Evolutionary conservation across 2,888 invertebrate genomes (phyloP).

Genomic region (Cataglyphis rosenhaueri): DNA sequence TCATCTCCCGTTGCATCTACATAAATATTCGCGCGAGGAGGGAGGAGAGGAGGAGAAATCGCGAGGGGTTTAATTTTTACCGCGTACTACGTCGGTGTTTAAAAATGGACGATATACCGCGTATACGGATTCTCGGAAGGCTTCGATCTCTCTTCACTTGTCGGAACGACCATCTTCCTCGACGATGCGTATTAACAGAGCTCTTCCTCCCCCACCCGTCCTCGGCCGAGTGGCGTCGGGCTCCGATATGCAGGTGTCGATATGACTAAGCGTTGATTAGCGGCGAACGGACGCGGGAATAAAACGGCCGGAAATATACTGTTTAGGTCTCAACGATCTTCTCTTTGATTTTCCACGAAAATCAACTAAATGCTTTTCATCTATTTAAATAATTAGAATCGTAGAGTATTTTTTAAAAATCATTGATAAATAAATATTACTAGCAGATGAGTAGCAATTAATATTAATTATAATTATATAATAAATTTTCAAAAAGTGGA

Average conservation of each 20-base stretch:
- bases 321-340: conserved; percentile 41
- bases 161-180: conserved; percentile 59
- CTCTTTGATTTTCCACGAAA: conserved; percentile 19
- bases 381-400: background rate
- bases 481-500: background rate
- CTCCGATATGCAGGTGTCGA: conserved; percentile 60
- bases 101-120: conserved; percentile 78
- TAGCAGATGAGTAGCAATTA: background rate
- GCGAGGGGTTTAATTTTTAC: conserved; percentile 78
- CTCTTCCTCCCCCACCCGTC: background rate
- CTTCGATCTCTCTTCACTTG: conserved; percentile 43
- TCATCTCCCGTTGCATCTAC: conserved; percentile 77
- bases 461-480: background rate
- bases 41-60: background rate
- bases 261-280: conserved; percentile 70
- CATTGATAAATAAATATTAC: background rate
- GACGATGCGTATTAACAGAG: conserved; percentile 38
- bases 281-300: conserved; percentile 43
- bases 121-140: conserved; percentile 77
- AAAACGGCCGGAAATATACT: conserved; percentile 55
- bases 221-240: conserved; percentile 59
- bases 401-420: background rate
- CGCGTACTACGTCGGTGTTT: conserved; percentile 78
- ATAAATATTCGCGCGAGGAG: conserved; percentile 76
- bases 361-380: conserved; percentile 16